Evolutionary conservation across 2,113 vertebrate genomes (phyloP), one percentile per base, ranked within the genome.

Genomic region (Balaeniceps rex): DNA sequence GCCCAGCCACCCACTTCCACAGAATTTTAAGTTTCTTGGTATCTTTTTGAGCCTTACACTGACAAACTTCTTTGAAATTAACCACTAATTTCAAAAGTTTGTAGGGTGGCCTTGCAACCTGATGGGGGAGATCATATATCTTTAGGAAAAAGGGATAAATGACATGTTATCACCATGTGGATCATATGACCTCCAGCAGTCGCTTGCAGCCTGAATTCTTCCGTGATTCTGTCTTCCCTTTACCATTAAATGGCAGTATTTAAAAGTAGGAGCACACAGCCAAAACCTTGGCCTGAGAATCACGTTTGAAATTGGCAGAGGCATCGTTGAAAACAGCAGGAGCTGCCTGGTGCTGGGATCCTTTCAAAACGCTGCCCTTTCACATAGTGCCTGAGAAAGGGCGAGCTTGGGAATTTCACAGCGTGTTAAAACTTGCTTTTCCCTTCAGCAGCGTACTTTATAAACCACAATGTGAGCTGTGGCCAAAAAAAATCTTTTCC

Each of bases 111-210:
- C 57, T 85, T 63, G 86, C n/a, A n/a, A 1, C 19, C 36, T 28
- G n/a, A 7, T 55, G n/a, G 18, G 33, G 13, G 44, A 46, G 52
- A 47, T 28, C 1, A 0, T 12, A 1, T 28, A 79, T 68, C 61
- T 54, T n/a, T 31, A 44, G 25, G 72, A 46, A 44, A 52, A 60
- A 13, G 5, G 18, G 49, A 13, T 80, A 52, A 82, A 33, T 33
- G 25, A 13, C 3, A 5, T 0, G 0, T 76, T 72, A 18, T 5
- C 25, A 28, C 10, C 8, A 1, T 31, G 7, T 4, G 22, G 70
- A 38, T 76, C 7, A 2, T 8, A 19, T 0, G 2, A 16, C 26
- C n/a, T 52, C 58, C 49, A 52, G 82, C 82, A 69, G 19, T 36
- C 40, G 26, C 40, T 87, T 90, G 69, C 42, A 31, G 51, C 51